phyloP scores from a whole-genome alignment of 2,797 vertebrate species.

The Potorous gilbertii region DNA sequence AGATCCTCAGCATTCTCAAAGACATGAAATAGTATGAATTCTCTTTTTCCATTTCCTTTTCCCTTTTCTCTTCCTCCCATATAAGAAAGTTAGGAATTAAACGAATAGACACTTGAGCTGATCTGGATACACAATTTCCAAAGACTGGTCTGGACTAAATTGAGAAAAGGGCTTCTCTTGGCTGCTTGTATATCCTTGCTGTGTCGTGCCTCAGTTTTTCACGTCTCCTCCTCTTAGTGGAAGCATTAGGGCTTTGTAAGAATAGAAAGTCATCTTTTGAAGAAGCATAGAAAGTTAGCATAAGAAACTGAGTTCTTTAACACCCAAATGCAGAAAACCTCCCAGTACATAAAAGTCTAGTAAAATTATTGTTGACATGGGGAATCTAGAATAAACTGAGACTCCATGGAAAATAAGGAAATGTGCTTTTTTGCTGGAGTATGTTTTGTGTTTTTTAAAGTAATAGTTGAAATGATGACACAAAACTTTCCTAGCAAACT shows the following conservation, averaged over 20 bases:
- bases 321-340: neutral
- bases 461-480: neutral
- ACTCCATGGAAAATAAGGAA: neutral
- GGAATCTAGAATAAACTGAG: neutral
- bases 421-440: neutral
- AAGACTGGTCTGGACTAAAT: neutral
- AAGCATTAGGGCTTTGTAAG: neutral
- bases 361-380: neutral
- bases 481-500: neutral
- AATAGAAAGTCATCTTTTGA: neutral
- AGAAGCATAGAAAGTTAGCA: neutral
- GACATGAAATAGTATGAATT: neutral
- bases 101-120: neutral
- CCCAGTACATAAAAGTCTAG: neutral
- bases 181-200: neutral
- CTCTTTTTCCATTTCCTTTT: neutral
- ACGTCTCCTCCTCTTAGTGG: neutral
- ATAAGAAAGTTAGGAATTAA: neutral
- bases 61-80: neutral
- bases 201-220: neutral
- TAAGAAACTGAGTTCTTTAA: neutral
- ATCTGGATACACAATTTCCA: neutral
- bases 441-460: neutral
- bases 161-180: neutral
- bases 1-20: neutral